These are phyloP conservation scores for Ichneumoninae sp. DNA, from an alignment of 2,888 invertebrate species.

Conservation along the genomic window DNA sequence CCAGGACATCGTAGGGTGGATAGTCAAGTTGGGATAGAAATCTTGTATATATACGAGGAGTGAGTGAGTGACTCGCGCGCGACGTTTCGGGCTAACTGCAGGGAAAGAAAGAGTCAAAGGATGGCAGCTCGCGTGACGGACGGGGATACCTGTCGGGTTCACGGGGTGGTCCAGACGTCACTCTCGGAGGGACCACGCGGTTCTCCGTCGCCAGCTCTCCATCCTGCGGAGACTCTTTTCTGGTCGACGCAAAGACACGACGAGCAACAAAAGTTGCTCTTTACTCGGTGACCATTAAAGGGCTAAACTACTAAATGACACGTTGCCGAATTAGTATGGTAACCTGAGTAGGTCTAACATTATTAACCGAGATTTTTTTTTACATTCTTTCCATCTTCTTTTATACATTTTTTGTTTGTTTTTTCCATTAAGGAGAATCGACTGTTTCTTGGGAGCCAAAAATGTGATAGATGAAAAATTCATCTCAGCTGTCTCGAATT, in stretches of 20 bases:
- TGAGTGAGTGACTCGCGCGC: slow-evolving; percentile 21
- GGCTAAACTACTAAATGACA: too few relatives aligned
- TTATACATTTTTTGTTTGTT: too few relatives aligned
- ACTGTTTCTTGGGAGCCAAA: too few relatives aligned
- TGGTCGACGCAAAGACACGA: slow-evolving; percentile 43
- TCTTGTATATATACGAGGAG: neutral
- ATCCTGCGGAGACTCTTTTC: neutral
- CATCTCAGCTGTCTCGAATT: too few relatives aligned
- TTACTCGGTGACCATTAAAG: neutral
- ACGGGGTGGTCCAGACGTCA: slow-evolving; percentile 81
- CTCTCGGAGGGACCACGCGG: slow-evolving; percentile 61
- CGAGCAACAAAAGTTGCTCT: neutral
- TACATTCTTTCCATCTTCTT: too few relatives aligned
- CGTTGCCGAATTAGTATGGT: too few relatives aligned
- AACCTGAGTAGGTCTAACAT: too few relatives aligned
- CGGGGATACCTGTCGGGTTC: slow-evolving; percentile 81
- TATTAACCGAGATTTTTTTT: too few relatives aligned
- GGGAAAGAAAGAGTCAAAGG: slow-evolving; percentile 40
- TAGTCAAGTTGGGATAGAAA: slow-evolving; percentile 10
- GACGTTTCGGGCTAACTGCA: slow-evolving; percentile 27
- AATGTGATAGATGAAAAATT: too few relatives aligned
- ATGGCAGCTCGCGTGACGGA: slow-evolving; percentile 80
- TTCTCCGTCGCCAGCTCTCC: slow-evolving; percentile 31
- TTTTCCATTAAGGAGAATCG: too few relatives aligned
- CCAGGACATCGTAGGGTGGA: slow-evolving; percentile 14